Evolutionary conservation across 2,797 vertebrate species (phyloP).

Genomic region (Sebastes variabilis): DNA sequence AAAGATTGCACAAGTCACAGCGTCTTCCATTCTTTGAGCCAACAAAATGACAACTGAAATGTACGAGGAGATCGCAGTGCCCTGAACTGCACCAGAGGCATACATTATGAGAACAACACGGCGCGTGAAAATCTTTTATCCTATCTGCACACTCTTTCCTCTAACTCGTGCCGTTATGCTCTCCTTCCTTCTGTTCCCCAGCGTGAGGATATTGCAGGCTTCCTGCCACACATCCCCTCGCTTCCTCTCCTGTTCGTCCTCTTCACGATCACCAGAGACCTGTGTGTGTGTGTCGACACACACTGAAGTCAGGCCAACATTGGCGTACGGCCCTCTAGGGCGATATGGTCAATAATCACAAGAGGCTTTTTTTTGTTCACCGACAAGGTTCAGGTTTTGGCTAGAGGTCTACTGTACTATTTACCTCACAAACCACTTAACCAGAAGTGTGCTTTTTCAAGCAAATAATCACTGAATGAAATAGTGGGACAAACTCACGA

Average conservation of each 20-base stretch:
- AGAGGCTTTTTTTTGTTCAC: neutral
- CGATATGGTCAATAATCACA: neutral
- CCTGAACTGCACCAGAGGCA: neutral
- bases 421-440: neutral
- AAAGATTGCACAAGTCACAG: neutral
- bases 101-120: conserved; percentile 8
- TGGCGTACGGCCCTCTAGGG: neutral
- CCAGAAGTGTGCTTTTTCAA: neutral
- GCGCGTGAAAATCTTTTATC: conserved; percentile 22
- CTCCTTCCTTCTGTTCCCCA: conserved; percentile 38
- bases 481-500: neutral
- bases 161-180: conserved; percentile 5
- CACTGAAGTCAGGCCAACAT: neutral
- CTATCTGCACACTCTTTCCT: conserved; percentile 43
- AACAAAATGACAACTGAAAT: neutral
- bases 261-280: conserved; percentile 25
- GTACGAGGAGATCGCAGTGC: neutral
- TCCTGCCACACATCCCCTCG: conserved; percentile 62
- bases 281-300: neutral
- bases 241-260: conserved; percentile 57
- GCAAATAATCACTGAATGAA: neutral
- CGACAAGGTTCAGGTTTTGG: neutral
- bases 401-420: neutral
- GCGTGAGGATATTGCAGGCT: conserved; percentile 50
- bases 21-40: neutral